A percentile compares a stretch with the other conserved stretches of the same genome.
Conservation (phyloP, 2,888 invertebrate genomes). For the Ceratothoa steindachneri region DNA sequence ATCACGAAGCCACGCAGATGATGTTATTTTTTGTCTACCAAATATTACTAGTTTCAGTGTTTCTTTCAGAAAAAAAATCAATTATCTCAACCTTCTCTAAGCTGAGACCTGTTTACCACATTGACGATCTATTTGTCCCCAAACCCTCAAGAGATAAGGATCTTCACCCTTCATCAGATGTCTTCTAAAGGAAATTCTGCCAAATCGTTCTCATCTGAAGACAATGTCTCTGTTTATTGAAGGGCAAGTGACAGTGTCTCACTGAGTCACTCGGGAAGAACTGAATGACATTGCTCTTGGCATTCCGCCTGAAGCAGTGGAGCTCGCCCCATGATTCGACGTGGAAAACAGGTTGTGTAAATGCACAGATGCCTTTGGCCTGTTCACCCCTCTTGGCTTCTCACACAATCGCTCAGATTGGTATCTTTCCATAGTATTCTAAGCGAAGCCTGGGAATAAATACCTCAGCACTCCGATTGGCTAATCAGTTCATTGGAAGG, state of each 20-base stretch:
- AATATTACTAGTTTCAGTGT: too few species aligned
- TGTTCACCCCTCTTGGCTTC: conserved; percentile 26
- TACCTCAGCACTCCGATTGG: conserved; percentile 31
- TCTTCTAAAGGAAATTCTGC: background rate
- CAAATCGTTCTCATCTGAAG: too few species aligned
- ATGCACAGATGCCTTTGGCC: conserved; percentile 13
- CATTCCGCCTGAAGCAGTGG: background rate
- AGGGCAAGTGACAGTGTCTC: too few species aligned
- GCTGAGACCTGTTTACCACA: background rate
- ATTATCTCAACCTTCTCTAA: background rate
- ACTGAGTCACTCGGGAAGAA: too few species aligned
- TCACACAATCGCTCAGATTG: too few species aligned
- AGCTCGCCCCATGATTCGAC: background rate
- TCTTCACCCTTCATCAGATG: background rate
- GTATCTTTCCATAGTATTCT: too few species aligned
- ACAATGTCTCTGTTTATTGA: too few species aligned
- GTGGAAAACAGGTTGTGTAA: conserved; percentile 25
- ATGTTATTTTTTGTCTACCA: background rate
- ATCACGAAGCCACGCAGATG: background rate
- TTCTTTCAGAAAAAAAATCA: too few species aligned
- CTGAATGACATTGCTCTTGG: background rate
- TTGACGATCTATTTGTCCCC: background rate
- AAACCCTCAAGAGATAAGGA: background rate
- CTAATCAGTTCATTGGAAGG: conserved; percentile 37
- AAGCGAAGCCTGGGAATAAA: conserved; percentile 12